phyloP scores from a whole-genome alignment of 2,113 vertebrate species.

The Daubentonia madagascariensis region DNA sequence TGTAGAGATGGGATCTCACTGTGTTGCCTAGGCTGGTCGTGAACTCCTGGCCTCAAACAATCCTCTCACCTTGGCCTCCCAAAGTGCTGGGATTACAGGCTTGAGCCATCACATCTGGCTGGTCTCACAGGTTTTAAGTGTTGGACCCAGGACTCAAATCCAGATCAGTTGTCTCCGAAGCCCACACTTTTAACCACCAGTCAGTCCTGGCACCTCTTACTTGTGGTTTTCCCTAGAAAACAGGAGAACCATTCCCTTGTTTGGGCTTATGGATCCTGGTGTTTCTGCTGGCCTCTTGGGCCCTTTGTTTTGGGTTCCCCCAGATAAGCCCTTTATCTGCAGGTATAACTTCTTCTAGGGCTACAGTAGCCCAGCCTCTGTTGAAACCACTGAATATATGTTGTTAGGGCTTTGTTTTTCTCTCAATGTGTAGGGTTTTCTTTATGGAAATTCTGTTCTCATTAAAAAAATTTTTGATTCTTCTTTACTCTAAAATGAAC shows the following conservation, averaged over 20 bases:
- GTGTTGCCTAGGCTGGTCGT: too few relatives aligned
- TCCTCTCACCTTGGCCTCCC: too few relatives aligned
- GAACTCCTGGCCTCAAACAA: too few relatives aligned
- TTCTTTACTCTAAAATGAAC: constrained; percentile 43
- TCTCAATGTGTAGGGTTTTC: neutral
- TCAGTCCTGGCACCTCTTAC: neutral
- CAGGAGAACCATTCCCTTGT: neutral
- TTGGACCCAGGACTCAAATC: neutral
- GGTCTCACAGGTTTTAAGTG: neutral
- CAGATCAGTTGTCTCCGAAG: neutral
- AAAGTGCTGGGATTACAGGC: too few relatives aligned
- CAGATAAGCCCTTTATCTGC: neutral
- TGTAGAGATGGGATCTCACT: too few relatives aligned
- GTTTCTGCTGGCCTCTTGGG: neutral
- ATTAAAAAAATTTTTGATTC: constrained; percentile 4
- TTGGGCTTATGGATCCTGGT: neutral
- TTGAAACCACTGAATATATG: neutral
- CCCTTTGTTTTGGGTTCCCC: neutral
- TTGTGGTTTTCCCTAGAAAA: neutral
- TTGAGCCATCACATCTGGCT: too few relatives aligned
- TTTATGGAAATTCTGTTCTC: constrained; percentile 35
- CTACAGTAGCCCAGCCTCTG: neutral
- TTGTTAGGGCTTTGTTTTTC: constrained; percentile 23
- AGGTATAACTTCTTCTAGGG: neutral
- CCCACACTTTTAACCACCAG: neutral